Evolutionary conservation across 1,140 invertebrate genomes (phyloP), one percentile per base, ranked within the genome.

Genomic region (Eupristina koningsbergeri): DNA sequence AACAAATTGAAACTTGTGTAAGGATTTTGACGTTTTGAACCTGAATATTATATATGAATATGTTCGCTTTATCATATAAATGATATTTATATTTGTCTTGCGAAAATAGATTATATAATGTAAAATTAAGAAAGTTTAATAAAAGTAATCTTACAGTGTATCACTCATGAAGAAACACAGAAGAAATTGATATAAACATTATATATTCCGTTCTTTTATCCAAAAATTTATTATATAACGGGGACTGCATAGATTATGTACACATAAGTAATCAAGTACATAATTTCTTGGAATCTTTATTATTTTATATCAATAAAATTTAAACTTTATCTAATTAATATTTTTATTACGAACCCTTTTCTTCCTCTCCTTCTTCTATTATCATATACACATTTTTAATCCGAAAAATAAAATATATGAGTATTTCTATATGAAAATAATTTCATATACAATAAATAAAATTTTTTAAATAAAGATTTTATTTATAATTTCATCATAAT

Each of bases 71-170:
- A 45, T 47, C 73, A 71, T 53, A 83, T 77, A 83, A 83, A 78
- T 78, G 75, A 58, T 83, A 83, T 83, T 77, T 78, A 83, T 83
- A 78, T 78, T 58, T 36, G 41, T 77, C 41, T 19, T 71, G 31
- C 7, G 31, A 61, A 53, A 74, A 17, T 22, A 61, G 31, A 79
- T 47, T 29, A 13, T 75, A 22, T 50, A 29, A 41, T 74, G 73
- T 73, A 64, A 50, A 74, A 29, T 63, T 6, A 45, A 19, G 29
- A 82, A 50, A 45, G 26, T 19, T 50, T 3, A 45, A 63, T 41
- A 29, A 22, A 61, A 22, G 77, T 61, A 63, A 82, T 58, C 64
- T 53, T 67, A 53, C 76, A 73, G 63, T 83, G 61, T 31, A 71
- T 78, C 61, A 83, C 61, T 29, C 15, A 77, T 76, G 26, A 61